Evolutionary conservation across 1,140 invertebrate genomes (phyloP), one percentile per base, ranked within the genome.

Genomic region (Drosophila serrata): DNA sequence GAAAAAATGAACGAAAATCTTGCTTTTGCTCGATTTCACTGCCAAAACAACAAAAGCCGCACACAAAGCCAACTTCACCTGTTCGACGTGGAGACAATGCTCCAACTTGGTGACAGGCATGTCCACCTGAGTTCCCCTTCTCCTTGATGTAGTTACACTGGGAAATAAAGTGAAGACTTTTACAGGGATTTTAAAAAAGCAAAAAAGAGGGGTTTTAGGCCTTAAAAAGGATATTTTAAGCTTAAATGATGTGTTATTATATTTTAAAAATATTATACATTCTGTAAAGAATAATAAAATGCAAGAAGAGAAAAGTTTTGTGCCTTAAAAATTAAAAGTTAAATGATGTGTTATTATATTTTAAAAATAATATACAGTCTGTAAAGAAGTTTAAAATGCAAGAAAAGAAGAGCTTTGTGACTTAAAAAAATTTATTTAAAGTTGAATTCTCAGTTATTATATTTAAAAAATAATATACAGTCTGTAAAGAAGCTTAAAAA

Each of bases 11-110:
- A 48, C 45, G 67, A 80, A 84, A 82, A 76, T 77, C 55, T 67
- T 74, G 82, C 79, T 82, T 55, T 74, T 77, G 84, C 82, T 84
- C 82, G 84, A 88, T 88, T 88, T 88, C 85, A 86, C 82, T 86
- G 79, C 78, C 69, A 86, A 82, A 68, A 57, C 33, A 70, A 62
- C 29, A 57, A 22, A 22, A 46, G 42, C 45, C 63, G 42, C 39
- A 59, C 64, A 65, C 75, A 63, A 73, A 80, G 61, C 56, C 29
- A 77, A 68, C 77, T 87, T 86, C 82, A 88, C 85, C 85, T 88
- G 85, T 90, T 88, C 80, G 69, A 79, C 75, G 76, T 78, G 19
- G 43, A 85, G 77, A 90, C 86, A 90, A 88, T 88, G 80, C 84
- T 73, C 61, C 63, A 53, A 69, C 65, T 75, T 82, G 82, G 82